Conservation (phyloP, 2,797 vertebrate species). For the Anguilla anguilla region DNA sequence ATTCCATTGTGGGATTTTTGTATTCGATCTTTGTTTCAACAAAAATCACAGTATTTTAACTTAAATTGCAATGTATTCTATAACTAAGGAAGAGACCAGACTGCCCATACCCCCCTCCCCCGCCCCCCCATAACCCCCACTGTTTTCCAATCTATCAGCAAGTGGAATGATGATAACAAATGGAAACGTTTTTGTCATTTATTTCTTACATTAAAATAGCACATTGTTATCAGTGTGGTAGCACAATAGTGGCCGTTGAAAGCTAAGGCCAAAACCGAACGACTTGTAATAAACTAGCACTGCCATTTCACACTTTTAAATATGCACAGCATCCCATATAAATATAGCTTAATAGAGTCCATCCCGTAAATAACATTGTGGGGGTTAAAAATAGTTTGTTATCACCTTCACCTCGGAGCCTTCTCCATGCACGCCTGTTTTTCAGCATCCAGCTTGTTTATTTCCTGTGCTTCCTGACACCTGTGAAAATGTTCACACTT, state of each 20-base stretch:
- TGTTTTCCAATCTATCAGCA: neutral
- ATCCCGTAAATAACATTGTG: constrained; percentile 51
- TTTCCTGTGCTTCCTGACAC: constrained; percentile 94
- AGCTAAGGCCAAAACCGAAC: neutral
- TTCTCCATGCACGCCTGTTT: constrained; percentile 67
- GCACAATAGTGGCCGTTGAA: neutral
- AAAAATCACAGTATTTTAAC: neutral
- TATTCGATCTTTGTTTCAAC: neutral
- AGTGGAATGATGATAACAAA: neutral
- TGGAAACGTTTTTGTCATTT: neutral
- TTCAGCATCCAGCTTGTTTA: constrained; percentile 78
- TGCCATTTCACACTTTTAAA: constrained; percentile 15
- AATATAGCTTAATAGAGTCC: constrained; percentile 31
- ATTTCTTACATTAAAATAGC: neutral
- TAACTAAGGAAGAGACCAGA: neutral
- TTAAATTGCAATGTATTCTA: neutral
- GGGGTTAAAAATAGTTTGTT: constrained; percentile 63
- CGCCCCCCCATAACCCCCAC: neutral
- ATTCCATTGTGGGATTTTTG: neutral
- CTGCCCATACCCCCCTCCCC: no score
- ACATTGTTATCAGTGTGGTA: neutral
- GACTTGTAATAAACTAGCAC: neutral
- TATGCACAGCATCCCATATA: neutral
- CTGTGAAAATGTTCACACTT: constrained; percentile 91
- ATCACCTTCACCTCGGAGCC: constrained; percentile 71